phyloP scores from a whole-genome alignment of 2,888 invertebrate genomes.

The Tachystola acroxantha region DNA sequence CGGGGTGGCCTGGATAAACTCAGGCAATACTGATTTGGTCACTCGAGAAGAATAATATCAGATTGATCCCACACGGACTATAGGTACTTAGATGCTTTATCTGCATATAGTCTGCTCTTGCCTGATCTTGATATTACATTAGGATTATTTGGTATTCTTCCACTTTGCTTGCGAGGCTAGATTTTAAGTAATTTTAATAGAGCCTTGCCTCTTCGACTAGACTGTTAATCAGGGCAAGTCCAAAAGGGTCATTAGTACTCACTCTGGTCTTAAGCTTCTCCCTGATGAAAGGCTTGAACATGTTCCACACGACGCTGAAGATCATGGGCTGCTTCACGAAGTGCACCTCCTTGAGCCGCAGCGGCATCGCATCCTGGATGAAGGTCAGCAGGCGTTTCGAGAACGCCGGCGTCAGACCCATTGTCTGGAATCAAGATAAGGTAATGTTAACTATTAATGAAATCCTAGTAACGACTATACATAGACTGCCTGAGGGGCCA shows the following conservation, averaged over 20 bases:
- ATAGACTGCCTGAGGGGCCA: background rate
- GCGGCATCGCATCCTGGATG: slow-evolving; percentile 92
- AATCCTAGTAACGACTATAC: background rate
- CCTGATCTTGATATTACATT: too few relatives aligned
- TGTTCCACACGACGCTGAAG: slow-evolving; percentile 90
- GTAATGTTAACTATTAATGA: background rate
- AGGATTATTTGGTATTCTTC: too few relatives aligned
- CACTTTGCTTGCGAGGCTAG: too few relatives aligned
- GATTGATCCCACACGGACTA: too few relatives aligned
- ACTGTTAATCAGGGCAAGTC: too few relatives aligned
- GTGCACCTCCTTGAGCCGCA: slow-evolving; percentile 90
- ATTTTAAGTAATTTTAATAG: too few relatives aligned
- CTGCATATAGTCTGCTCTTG: too few relatives aligned
- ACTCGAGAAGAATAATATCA: too few relatives aligned
- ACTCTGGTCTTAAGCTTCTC: slow-evolving; percentile 88
- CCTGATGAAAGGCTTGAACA: slow-evolving; percentile 90
- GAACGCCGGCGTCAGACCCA: slow-evolving; percentile 84
- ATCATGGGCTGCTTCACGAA: slow-evolving; percentile 91
- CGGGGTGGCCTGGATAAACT: too few relatives aligned
- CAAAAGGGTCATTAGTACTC: slow-evolving; percentile 38
- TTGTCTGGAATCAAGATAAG: slow-evolving; percentile 57
- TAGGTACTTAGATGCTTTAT: too few relatives aligned
- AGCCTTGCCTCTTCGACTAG: too few relatives aligned
- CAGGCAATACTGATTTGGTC: too few relatives aligned
- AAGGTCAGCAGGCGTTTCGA: slow-evolving; percentile 87